Percentiles rank a stretch among this genome's conserved stretches.
Evolutionary conservation across 1,140 invertebrate genomes (phyloP).

Genomic region (Sitodiplosis mosellana): DNA sequence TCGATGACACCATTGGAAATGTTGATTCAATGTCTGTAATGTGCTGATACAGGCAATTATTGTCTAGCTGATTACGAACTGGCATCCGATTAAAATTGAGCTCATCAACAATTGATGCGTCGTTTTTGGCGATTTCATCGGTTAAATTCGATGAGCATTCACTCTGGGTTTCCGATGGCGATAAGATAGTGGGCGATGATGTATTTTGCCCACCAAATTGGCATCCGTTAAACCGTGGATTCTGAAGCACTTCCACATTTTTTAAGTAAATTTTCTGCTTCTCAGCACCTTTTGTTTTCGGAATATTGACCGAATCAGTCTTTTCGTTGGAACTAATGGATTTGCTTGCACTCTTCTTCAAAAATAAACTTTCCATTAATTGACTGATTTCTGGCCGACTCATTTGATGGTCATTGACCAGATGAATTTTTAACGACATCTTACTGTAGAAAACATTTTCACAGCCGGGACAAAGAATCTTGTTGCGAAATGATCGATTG

Average conservation of each 20-base stretch:
- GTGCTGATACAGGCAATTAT: too few relatives aligned
- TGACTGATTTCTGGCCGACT: constrained; percentile 15
- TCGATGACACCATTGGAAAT: neutral
- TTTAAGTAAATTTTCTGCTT: constrained; percentile 19
- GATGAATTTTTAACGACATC: constrained; percentile 26
- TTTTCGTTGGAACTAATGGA: neutral
- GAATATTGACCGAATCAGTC: neutral
- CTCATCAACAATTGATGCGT: constrained; percentile 2
- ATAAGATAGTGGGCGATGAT: neutral
- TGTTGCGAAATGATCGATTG: constrained; percentile 12
- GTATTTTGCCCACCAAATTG: too few relatives aligned
- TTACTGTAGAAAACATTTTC: constrained; percentile 27
- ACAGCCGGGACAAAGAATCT: constrained; percentile 25
- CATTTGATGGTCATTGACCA: constrained; percentile 27
- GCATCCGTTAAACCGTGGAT: constrained; percentile 7
- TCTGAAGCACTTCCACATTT: constrained; percentile 20
- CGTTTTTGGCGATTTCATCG: constrained; percentile 14
- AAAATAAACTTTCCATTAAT: constrained; percentile 5
- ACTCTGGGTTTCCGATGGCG: neutral
- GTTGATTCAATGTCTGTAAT: neutral
- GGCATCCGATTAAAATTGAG: too few relatives aligned
- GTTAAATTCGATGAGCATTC: neutral
- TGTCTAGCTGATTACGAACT: too few relatives aligned
- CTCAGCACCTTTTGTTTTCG: neutral
- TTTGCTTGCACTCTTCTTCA: neutral